Conservation (phyloP, 2,888 invertebrate species). For the Caenorhabditis sp. region DNA sequence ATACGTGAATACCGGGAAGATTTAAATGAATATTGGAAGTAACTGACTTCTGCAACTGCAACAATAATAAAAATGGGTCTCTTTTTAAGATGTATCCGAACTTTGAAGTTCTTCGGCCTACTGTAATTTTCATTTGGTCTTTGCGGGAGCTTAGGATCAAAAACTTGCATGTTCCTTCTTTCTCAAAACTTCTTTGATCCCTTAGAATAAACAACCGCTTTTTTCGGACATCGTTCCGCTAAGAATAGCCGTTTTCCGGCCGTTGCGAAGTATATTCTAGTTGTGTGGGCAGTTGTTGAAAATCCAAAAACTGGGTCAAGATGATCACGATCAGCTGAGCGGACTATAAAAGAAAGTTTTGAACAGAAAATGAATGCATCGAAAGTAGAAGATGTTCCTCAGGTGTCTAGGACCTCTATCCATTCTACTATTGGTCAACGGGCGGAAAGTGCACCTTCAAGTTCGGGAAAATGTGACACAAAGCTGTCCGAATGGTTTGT, state of each 20-base stretch:
- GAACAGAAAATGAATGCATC: not conserved
- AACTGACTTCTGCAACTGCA: too few relatives aligned
- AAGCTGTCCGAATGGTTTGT: conserved; percentile 70
- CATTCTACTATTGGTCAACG: not conserved
- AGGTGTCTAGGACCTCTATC: conserved; percentile 17
- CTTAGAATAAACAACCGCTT: conserved; percentile 39
- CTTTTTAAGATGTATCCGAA: too few relatives aligned
- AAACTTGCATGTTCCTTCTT: not conserved
- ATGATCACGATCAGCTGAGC: conserved; percentile 54
- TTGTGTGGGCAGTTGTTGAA: conserved; percentile 26
- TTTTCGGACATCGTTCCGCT: conserved; percentile 50
- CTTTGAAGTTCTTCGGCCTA: too few relatives aligned
- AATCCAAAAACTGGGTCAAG: conserved; percentile 52
- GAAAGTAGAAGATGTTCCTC: conserved; percentile 18
- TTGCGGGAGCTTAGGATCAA: too few relatives aligned
- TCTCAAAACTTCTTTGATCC: not conserved
- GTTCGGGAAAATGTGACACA: conserved; percentile 71
- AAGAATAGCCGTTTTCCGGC: conserved; percentile 34
- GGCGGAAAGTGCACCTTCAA: conserved; percentile 61
- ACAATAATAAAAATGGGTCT: too few relatives aligned
- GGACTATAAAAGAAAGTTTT: conserved; percentile 31
- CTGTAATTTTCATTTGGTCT: too few relatives aligned
- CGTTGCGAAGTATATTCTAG: conserved; percentile 35
- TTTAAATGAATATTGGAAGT: too few relatives aligned
- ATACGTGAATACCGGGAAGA: too few relatives aligned